Base-by-base conservation (phyloP, 2,797 vertebrate genomes). In the Chromis chromis region DNA sequence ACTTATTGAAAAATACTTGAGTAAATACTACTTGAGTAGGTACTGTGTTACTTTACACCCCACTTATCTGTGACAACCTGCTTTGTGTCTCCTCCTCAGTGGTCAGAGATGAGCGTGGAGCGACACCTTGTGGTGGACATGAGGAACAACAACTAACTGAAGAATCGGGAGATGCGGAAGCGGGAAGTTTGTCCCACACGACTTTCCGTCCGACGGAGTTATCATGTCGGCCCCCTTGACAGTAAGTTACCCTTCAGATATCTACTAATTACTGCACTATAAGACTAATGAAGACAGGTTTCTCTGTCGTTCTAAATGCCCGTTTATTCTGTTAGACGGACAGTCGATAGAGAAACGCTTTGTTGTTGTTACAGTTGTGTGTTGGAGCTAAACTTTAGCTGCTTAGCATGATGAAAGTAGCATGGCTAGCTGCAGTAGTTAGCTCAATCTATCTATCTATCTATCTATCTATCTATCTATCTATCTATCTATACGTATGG, bases 201-300 rank as follows among this genome's bases (percentile, higher is more conserved):
- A 0, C 53, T 60, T 60, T 6, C 87, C 1, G 81, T 93, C 6
- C 21, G 17, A 17, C 5, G 3, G 3, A 0, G 19, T 40, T 10
- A 40, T 49, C 72, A 96, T 95, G 94, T 85, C 90, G 9, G 74
- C 82, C 1, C 6, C 46, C 70, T 13, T 91, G 25, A 0, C 50
- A 74, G 94, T 94, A 33, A 90, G 88, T 83, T 71, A 78, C 73
- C 79, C 83, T 91, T 85, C 58, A 66, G 0, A 46, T 74, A 39
- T 61, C 2, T 1, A 42, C 1, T 2, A 1, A 49, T 6, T 27
- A 8, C 11, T 3, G 1, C 13, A 22, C 4, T 24, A 19, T 0
- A 0, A 3, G 1, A 7, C 0, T 2, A 0, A 33, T 39, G 33
- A 12, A 36, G 21, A 25, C 1, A 42, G 42, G 21, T 54, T 24